Evolutionary conservation across 2,113 vertebrate species (phyloP), one percentile per base, ranked within the genome.

Genomic region (Cheirogaleus medius): DNA sequence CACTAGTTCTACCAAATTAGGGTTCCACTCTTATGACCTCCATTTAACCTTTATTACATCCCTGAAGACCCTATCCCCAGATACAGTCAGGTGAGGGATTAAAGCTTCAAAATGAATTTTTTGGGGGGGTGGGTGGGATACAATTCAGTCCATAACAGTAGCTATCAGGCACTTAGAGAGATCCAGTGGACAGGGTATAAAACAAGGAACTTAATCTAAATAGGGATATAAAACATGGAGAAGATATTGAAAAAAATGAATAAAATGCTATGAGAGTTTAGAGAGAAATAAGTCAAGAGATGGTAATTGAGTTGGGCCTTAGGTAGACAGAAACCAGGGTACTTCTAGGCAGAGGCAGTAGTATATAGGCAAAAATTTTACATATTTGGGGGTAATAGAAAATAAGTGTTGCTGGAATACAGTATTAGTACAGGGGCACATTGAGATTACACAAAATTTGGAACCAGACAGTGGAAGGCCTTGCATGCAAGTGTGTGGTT

Each of bases 261-360:
- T 78, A 66, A 88, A 94, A n/a, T 92, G 47, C 20, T 74, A 0
- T 17, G 56, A 81, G 17, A 81, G 8, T 60, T 95, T n/a, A 92
- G 66, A 87, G 44, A 91, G 74, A 92, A 91, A 54, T 44, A 93
- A 78, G 17, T 87, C 39, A 68, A 82, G 64, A 96, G 42, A 60
- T 87, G 54, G 27, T 68, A 83, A 60, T 74, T 96, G 29, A 90
- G 34, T 90, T 95, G 66, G 60, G 32, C 23, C 23, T 92, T 87
- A 34, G 81, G 37, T 94, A 6, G 47, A 73, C 32, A 80, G n/a
- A 27, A 77, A 54, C 81, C 23, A 86, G 6, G 29, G 34, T 21
- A 87, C 68, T 76, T 96, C 47, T 66, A 58, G 9, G 23, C 73
- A 89, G 73, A 68, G 25, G 68, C 52, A 90, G 84, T 17, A 69